These are phyloP conservation scores for Amphimedon queenslandica DNA, from an alignment of 37 sponge, comb jelly and placozoan genomes.

Conservation along the genomic window DNA sequence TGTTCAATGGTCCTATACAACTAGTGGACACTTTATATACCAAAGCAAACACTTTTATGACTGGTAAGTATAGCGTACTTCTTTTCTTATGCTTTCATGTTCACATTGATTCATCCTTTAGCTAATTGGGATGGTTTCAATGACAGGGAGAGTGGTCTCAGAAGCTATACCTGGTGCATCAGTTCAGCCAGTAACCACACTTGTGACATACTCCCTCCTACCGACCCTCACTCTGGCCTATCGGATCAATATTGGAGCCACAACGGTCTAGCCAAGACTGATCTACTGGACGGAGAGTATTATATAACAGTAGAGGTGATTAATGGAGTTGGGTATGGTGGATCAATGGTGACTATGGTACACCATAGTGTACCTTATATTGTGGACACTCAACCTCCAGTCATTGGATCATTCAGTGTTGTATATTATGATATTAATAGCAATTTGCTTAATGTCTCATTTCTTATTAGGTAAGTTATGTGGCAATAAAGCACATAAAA, in stretches of 20 bases:
- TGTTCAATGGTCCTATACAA: conserved; percentile 83
- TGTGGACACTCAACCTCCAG: conserved; percentile 74
- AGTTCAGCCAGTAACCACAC: conserved; percentile 35
- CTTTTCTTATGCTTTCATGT: neutral
- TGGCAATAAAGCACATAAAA: neutral
- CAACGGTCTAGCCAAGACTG: conserved; percentile 26
- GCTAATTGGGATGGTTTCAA: conserved; percentile 79
- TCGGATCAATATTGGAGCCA: conserved; percentile 45
- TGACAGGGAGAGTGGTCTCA: conserved; percentile 69
- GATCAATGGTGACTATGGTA: conserved; percentile 73
- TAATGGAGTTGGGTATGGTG: conserved; percentile 71
- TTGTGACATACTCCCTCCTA: conserved; percentile 36
- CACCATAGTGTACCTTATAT: conserved; percentile 74
- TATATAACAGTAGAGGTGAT: conserved; percentile 75
- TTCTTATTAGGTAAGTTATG: conserved; percentile 45
- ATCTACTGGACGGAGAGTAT: conserved; percentile 70
- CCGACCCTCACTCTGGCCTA: conserved; percentile 39
- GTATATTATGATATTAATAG: conserved; percentile 29
- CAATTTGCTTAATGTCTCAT: conserved; percentile 35
- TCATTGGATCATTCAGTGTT: conserved; percentile 7
- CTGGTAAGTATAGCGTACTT: conserved; percentile 46
- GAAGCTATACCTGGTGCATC: conserved; percentile 83
- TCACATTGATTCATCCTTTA: conserved; percentile 4
- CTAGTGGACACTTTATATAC: conserved; percentile 68
- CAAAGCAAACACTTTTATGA: conserved; percentile 38